These are phyloP conservation scores for Sturnira hondurensis DNA, from an alignment of 2,113 vertebrate species.

Conservation along the genomic window DNA sequence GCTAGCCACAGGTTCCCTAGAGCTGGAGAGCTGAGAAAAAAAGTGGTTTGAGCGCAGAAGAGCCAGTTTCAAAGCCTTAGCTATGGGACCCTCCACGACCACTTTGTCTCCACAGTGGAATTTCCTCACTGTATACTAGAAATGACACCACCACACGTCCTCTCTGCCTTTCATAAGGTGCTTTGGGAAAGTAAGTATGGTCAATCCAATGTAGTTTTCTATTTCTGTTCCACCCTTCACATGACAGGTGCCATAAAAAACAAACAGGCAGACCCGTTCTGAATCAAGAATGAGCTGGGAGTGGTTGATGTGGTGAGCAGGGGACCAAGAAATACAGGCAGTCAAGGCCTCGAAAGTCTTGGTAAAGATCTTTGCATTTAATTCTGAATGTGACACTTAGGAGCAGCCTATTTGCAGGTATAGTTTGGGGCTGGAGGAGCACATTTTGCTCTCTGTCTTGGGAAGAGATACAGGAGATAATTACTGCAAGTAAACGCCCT, in stretches of 20 bases:
- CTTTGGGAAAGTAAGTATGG: background rate
- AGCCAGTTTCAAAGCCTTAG: background rate
- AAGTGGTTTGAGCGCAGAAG: background rate
- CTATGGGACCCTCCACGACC: background rate
- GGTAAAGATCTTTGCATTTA: background rate
- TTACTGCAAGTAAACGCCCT: background rate
- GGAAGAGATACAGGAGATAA: background rate
- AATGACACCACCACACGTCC: background rate
- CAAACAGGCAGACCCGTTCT: background rate
- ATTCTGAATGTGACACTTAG: background rate
- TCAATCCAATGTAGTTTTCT: background rate
- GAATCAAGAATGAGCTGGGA: background rate
- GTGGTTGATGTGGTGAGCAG: background rate
- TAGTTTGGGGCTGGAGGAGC: no score
- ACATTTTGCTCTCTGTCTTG: background rate
- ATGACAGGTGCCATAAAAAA: background rate
- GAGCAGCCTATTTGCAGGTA: background rate
- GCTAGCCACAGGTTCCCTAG: no score
- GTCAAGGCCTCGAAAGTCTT: accelerated
- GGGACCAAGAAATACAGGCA: background rate
- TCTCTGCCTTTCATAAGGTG: background rate
- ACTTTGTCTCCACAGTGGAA: background rate
- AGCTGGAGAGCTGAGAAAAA: background rate
- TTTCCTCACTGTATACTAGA: background rate
- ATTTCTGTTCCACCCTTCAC: background rate